Percentiles rank a stretch among this genome's conserved stretches.
Conservation (phyloP, 2,797 vertebrate genomes). For the Ptychobarbus kaznakovi region DNA sequence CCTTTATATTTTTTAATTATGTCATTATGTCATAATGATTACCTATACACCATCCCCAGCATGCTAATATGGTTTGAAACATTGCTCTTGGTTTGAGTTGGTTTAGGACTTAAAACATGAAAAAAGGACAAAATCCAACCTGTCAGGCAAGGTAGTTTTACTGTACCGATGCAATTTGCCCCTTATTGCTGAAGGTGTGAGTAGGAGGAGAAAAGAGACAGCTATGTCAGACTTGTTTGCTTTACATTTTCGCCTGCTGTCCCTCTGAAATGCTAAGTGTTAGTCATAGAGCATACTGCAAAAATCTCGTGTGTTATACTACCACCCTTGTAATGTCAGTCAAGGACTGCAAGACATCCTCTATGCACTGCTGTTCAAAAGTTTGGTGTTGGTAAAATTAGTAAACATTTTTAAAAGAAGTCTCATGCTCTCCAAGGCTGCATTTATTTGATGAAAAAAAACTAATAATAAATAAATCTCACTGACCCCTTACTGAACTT, state of each 20-base stretch:
- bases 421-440: not conserved
- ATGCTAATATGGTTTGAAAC: not conserved
- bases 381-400: not conserved
- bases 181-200: constrained; percentile 43
- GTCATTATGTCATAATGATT: constrained; percentile 67
- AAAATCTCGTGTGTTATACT: constrained; percentile 14
- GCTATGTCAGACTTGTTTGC: constrained; percentile 62
- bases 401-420: not conserved
- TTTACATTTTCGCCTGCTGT: constrained; percentile 63
- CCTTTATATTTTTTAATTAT: constrained; percentile 72
- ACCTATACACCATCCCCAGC: not conserved
- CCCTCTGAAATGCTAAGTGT: constrained; percentile 54
- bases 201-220: constrained; percentile 43
- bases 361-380: not conserved
- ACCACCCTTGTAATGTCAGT: constrained; percentile 43
- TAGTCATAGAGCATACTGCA: constrained; percentile 54
- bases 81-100: not conserved
- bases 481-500: not conserved
- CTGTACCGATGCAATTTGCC: constrained; percentile 56
- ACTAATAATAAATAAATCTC: not conserved
- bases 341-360: constrained; percentile 1
- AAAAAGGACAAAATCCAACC: not conserved
- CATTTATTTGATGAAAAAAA: not conserved
- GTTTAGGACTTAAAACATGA: constrained; percentile 2
- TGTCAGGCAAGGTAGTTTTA: constrained; percentile 36